These are phyloP conservation scores for Chiloscyllium plagiosum DNA, from an alignment of 2,113 vertebrate genomes.

Conservation along the genomic window DNA sequence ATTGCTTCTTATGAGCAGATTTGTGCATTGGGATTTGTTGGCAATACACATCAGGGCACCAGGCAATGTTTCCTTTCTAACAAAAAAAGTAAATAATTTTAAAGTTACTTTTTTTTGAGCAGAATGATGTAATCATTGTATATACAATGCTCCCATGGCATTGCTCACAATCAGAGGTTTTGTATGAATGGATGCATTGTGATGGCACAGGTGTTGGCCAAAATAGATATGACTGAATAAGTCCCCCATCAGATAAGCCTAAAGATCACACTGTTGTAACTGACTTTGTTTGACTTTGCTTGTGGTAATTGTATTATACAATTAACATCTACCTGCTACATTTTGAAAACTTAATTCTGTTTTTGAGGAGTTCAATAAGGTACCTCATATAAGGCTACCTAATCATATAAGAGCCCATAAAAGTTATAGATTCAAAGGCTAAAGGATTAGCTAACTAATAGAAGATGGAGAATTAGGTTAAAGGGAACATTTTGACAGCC, in stretches of 20 bases:
- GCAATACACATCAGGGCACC: neutral
- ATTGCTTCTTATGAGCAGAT: neutral
- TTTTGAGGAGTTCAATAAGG: neutral
- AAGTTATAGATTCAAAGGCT: too few relatives aligned
- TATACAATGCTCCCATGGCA: neutral
- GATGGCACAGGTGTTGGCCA: neutral
- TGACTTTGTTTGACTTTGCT: neutral
- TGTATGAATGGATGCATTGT: neutral
- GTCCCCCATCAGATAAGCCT: neutral
- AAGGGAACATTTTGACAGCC: too few relatives aligned
- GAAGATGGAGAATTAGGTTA: too few relatives aligned
- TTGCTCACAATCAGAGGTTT: neutral
- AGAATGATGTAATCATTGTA: neutral
- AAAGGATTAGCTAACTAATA: too few relatives aligned
- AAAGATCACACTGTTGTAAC: neutral
- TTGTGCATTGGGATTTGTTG: neutral
- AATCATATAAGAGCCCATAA: neutral
- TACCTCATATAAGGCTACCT: too few relatives aligned
- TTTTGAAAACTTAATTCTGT: neutral
- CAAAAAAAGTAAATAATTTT: neutral
- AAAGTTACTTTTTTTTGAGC: neutral
- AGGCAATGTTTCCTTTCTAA: neutral
- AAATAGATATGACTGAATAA: neutral
- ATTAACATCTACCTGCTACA: neutral
- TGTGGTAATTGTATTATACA: neutral